Percentiles rank a stretch among this genome's conserved stretches.
phyloP scores from a whole-genome alignment of 2,888 invertebrate genomes.

The Merodon equestris region DNA sequence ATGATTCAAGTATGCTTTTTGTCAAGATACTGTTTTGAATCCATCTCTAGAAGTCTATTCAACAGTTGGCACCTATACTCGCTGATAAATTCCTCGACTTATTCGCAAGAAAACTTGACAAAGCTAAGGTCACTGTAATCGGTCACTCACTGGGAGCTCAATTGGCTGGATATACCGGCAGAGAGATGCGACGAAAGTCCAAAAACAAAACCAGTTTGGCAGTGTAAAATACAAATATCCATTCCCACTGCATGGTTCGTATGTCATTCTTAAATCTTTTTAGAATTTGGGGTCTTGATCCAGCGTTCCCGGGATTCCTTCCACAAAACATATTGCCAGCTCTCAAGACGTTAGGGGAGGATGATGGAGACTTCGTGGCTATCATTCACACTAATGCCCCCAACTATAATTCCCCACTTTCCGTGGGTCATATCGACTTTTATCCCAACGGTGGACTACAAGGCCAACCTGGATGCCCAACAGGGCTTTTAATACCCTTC shows the following conservation, averaged over 20 bases:
- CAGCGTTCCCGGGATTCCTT: constrained; percentile 49
- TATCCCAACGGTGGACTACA: constrained; percentile 56
- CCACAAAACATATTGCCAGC: too few relatives aligned
- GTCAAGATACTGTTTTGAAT: too few relatives aligned
- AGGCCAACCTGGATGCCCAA: constrained; percentile 57
- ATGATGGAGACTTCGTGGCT: too few relatives aligned
- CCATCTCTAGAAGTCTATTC: not conserved
- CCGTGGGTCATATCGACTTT: constrained; percentile 52
- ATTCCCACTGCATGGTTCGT: too few relatives aligned
- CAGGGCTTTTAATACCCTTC: constrained; percentile 40
- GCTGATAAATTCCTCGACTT: constrained; percentile 25
- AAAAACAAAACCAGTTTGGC: constrained; percentile 3
- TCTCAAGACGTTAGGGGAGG: too few relatives aligned
- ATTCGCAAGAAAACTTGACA: constrained; percentile 25
- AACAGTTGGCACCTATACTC: constrained; percentile 27
- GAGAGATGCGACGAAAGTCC: constrained; percentile 25
- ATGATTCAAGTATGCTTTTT: too few relatives aligned
- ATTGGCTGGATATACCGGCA: constrained; percentile 40
- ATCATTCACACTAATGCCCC: constrained; percentile 51
- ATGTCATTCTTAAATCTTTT: too few relatives aligned
- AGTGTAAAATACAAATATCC: too few relatives aligned
- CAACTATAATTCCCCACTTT: constrained; percentile 33
- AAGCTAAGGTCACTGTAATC: constrained; percentile 29
- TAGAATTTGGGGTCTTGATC: constrained; percentile 21
- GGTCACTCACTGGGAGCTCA: constrained; percentile 55